Evolutionary conservation across 2,113 vertebrate species (phyloP), one percentile per base, ranked within the genome.

Genomic region (Cephalopholis sonnerati): DNA sequence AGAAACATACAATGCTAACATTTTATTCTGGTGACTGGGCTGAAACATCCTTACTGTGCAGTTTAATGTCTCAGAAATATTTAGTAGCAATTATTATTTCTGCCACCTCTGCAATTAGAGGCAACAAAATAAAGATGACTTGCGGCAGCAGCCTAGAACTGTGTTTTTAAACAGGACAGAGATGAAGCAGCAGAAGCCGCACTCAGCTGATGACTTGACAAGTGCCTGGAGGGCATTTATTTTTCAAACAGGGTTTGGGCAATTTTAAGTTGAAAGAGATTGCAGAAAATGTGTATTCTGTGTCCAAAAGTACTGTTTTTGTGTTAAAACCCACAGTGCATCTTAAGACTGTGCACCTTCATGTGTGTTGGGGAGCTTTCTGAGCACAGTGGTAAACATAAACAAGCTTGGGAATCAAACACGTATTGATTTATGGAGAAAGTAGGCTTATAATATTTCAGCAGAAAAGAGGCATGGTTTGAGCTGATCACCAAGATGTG

Each of bases 191-290:
- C 2, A 2, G n/a, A 41, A 63, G 39, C 53, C 53, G 44, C 50
- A 41, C 59, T 57, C 29, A 25, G 65, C 44, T 75, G 41, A 51
- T 51, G n/a, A 51, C 41, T 18, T 75, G 66, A 71, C 75, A 75
- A 29, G 7, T 51, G n/a, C 24, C 67, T 72, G 39, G 29, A 80
- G 55, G 27, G 6, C 1, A 22, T 29, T 82, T 61, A 53, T 70
- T 36, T 46, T 58, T 53, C 58, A 63, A 61, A 58, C 69, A 53
- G 9, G 50, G 24, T 44, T 2, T 20, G 25, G n/a, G 46, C 24
- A 5, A 7, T 50, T 51, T 36, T 0, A 58, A 41, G 61, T 24
- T 5, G 36, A 75, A 57, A 68, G 16, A 58, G 57, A 16, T 18
- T 39, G 15, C 53, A 48, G 29, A 12, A 48, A 3, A 62, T 55